Percentiles rank a stretch among this genome's conserved stretches.
phyloP scores from a whole-genome alignment of 2,797 vertebrate genomes.

The Cottoperca gobio region DNA sequence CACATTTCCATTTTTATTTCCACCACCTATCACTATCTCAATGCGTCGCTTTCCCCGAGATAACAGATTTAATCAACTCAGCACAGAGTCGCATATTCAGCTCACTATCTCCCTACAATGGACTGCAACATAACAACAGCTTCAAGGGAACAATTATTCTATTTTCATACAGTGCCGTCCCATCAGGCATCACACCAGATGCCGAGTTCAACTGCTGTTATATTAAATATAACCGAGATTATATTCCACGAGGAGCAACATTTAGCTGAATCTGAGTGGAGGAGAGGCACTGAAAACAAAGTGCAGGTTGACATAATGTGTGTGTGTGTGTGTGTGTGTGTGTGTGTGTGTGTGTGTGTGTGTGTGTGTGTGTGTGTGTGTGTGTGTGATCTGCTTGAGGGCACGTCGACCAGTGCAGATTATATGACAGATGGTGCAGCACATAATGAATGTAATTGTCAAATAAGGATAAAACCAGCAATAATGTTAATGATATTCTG shows the following conservation, averaged over 20 bases:
- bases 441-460: slow-evolving; percentile 56
- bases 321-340: neutral
- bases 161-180: slow-evolving; percentile 41
- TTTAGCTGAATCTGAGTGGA: slow-evolving; percentile 60
- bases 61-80: slow-evolving; percentile 23
- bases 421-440: slow-evolving; percentile 67
- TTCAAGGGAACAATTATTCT: slow-evolving; percentile 37
- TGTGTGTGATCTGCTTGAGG: slow-evolving; percentile 57
- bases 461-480: slow-evolving; percentile 45
- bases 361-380: slow-evolving; percentile 6
- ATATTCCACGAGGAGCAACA: slow-evolving; percentile 58
- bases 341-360: slow-evolving; percentile 28
- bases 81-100: slow-evolving; percentile 10
- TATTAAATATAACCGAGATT: slow-evolving; percentile 60
- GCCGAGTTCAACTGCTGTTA: slow-evolving; percentile 47
- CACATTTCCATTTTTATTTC: slow-evolving; percentile 4
- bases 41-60: slow-evolving; percentile 5
- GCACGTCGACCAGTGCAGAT: slow-evolving; percentile 63
- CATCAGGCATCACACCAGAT: slow-evolving; percentile 62
- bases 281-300: slow-evolving; percentile 69
- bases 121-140: slow-evolving; percentile 18
- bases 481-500: slow-evolving; percentile 23
- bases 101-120: slow-evolving; percentile 13
- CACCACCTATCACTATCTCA: neutral
- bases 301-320: slow-evolving; percentile 63